Base-by-base conservation (phyloP, 1,140 invertebrate species). In the Bathynomus jamesi region DNA sequence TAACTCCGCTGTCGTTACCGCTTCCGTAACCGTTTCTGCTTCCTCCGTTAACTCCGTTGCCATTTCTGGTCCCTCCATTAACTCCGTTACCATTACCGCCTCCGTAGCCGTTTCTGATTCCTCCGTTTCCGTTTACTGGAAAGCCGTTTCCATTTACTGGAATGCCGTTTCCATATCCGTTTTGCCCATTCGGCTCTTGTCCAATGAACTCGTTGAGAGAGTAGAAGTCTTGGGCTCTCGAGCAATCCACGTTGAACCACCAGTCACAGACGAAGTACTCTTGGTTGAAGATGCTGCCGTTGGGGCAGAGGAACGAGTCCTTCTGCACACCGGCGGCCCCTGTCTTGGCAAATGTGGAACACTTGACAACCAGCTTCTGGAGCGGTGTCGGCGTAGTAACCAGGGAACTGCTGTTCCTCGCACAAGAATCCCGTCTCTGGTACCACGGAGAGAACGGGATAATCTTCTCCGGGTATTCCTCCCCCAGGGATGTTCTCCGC, bases 221-320 rank as follows among this genome's bases (percentile, higher is more conserved):
- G 32, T 72, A 72, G 68, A 69, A 72, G 29, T 78, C 72, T 0
- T 83, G 81, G 13, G 81, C 77, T 4, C 78, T 27, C 13, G 32
- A 78, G 71, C 85, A 86, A 65, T 83, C 82, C 25, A 85, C 83
- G 64, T 85, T 84, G 79, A 83, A 85, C 85, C 85, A 86, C 85
- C 86, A 87, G 78, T 86, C 85, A 72, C 86, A 87, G 0, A 86
- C 85, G 66, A 86, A 85, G 67, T 84, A 82, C 65, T 84, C 81
- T 75, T 86, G 85, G 75, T 86, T 84, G 79, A 87, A 87, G 30
- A 86, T 80, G 21, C 85, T 86, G 62, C 85, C 85, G 66, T 85
- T 82, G 24, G 86, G 85, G 67, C 68, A 69, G 46, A 69, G 68
- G 46, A 69, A 69, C 21, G 68, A 69, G 68, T 69, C 68, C 7